These are phyloP conservation scores for Chlorops oryzae DNA, from an alignment of 1,140 invertebrate species.

Conservation along the genomic window DNA sequence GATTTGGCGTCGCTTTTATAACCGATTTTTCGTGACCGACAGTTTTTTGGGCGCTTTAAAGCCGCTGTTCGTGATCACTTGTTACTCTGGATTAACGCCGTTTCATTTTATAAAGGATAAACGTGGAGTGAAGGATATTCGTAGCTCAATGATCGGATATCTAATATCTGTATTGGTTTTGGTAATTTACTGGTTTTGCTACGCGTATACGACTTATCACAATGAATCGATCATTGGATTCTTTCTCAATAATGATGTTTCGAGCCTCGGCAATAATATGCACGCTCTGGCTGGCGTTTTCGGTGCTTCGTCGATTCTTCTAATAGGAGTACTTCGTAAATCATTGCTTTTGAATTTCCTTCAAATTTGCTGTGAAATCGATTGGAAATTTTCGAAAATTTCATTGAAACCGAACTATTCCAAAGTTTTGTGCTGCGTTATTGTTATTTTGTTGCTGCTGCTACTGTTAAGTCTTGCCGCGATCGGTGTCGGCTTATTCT, in stretches of 20 bases:
- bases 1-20: not conserved
- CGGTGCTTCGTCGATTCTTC: conserved; percentile 30
- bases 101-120: conserved; percentile 31
- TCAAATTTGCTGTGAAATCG: conserved; percentile 27
- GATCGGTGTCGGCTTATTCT: not conserved
- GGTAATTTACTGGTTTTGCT: conserved; percentile 29
- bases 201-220: conserved; percentile 26
- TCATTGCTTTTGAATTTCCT: conserved; percentile 28
- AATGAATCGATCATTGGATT: conserved; percentile 39
- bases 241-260: conserved; percentile 37
- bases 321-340: conserved; percentile 28
- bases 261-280: conserved; percentile 31
- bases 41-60: conserved; percentile 39
- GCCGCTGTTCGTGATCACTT: conserved; percentile 34
- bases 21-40: conserved; percentile 17
- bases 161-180: conserved; percentile 37
- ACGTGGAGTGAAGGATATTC: conserved; percentile 31
- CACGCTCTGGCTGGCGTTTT: conserved; percentile 36
- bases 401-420: conserved; percentile 32
- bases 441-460: not conserved
- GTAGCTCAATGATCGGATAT: conserved; percentile 30
- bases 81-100: conserved; percentile 32
- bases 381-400: conserved; percentile 31
- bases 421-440: conserved; percentile 22
- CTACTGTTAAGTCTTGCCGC: not conserved